A percentile compares a stretch with the other conserved stretches of the same genome.
phyloP scores from a whole-genome alignment of 2,888 invertebrate species.

The Drosophila diplacantha region DNA sequence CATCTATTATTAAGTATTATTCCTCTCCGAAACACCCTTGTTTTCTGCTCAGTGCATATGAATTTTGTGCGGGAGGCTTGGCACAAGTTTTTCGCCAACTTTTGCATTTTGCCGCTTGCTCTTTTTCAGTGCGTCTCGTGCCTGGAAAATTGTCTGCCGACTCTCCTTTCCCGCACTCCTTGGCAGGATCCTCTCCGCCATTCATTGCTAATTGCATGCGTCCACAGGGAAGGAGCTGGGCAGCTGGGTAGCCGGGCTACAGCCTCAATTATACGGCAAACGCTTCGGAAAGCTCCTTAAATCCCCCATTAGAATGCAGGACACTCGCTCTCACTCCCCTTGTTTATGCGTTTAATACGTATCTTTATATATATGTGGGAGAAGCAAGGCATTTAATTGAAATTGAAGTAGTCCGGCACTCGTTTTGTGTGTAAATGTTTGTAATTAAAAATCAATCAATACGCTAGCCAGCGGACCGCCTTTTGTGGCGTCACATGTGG shows the following conservation, averaged over 20 bases:
- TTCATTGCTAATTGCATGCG: constrained; percentile 62
- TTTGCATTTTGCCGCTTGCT: constrained; percentile 40
- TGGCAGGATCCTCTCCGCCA: constrained; percentile 23
- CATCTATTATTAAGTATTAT: background rate
- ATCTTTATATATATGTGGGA: constrained; percentile 14
- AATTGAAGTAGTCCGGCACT: constrained; percentile 56
- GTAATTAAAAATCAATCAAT: constrained; percentile 73
- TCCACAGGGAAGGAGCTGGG: constrained; percentile 26
- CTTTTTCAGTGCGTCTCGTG: constrained; percentile 13
- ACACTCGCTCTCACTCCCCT: constrained; percentile 26
- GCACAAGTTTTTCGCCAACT: constrained; percentile 49
- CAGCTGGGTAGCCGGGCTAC: background rate
- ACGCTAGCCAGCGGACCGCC: constrained; percentile 50
- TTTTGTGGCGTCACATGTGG: constrained; percentile 68
- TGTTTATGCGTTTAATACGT: constrained; percentile 68
- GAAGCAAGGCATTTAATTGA: constrained; percentile 51
- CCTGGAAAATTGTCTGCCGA: constrained; percentile 8
- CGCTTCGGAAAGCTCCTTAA: constrained; percentile 25
- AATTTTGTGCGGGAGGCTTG: background rate
- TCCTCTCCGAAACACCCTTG: too few species aligned
- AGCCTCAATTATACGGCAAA: constrained; percentile 54
- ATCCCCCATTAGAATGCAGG: constrained; percentile 44
- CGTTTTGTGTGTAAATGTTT: constrained; percentile 39
- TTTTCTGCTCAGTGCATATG: background rate
- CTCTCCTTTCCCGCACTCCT: background rate